Base-by-base conservation (phyloP, 2,113 vertebrate species). In the Actinemys pallida region DNA sequence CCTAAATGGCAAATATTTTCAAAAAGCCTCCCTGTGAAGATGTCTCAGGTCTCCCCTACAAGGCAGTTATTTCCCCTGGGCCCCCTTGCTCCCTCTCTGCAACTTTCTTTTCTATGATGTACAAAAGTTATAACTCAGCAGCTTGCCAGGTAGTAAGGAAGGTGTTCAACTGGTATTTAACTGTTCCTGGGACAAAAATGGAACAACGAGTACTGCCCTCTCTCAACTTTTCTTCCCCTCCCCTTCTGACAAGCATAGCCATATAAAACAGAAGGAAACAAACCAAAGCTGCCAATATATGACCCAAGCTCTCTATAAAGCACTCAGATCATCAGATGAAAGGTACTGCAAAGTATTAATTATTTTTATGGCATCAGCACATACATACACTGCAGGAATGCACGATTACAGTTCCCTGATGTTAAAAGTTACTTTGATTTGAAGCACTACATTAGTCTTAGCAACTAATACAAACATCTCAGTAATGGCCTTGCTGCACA, bases 381-480 rank as follows among this genome's bases (percentile, higher is more conserved):
- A 84, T 56, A 50, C 52, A n/a, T n/a, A 8, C 87, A 86, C 78
- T 90, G 39, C 29, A 95, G 82, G 39, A 57, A 93, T 84, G 83
- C 8, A 84, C 88, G 91, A 96, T 86, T 89, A 94, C 62, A 81
- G 88, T 80, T 53, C 17, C 24, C 8, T 92, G 95, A 94, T 49
- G 89, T 82, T 89, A 87, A 91, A 97, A 72, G 8, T 75, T 82
- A 83, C 31, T 97, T 96, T 79, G 90, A 94, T 96, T 97, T 96
- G 94, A 92, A 94, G 69, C 22, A 54, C 54, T 79, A 86, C 24
- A 16, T 80, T 95, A 79, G 42, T 17, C 24, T 91, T 81, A 89
- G 52, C 47, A 24, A 53, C 42, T 88, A 87, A 95, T 65, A 94
- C 88, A 86, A 91, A 96, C 47, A 54, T 8, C 84, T 97, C 89